Evolutionary conservation across 2,888 invertebrate genomes (phyloP), one percentile per base, ranked within the genome.

Genomic region (Cosmia trapezina): DNA sequence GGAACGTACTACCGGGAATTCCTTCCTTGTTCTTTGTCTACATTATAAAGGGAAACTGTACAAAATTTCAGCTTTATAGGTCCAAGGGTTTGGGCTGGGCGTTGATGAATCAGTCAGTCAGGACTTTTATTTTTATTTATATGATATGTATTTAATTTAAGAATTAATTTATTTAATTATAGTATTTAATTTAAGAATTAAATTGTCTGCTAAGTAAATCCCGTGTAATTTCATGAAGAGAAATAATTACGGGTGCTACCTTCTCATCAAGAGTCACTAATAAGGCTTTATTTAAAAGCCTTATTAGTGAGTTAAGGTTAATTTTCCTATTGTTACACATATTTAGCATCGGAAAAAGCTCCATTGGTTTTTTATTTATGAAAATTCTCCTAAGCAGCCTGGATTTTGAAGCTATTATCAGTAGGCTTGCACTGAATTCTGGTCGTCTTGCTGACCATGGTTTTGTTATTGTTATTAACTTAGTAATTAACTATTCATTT

Each of bases 161-260:
- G 3, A 28, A 28, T 28, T 28, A 28, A 28, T 28, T 28, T 28
- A 28, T 28, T 28, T 2, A 28, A 28, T 28, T 2, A 54, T 37
- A 37, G 19, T 19, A 9, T 33, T 61, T 22, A 9, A n/a, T 53
- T 28, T 1, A 4, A 60, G n/a, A 45, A 59, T 37, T n/a, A n/a
- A 67, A 59, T n/a, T 47, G 19, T n/a, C n/a, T n/a, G n/a, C n/a
- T 49, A 19, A 54, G 37, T 14, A 62, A 65, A 53, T 19, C 12
- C 3, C 17, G 43, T 63, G 57, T 60, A 59, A 54, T 59, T 41
- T 59, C 49, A 64, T 51, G 63, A 64, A 72, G n/a, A 51, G 9
- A 41, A 51, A 22, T 51, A 81, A 75, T 78, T 67, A 75, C 11
- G 19, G 28, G 22, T 41, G 22, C 28, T 45, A 60, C 43, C 33